Percentiles rank a stretch among this genome's conserved stretches.
These are phyloP conservation scores for Aurelia sp. DNA, from an alignment of 30 jellyfish, hydroid and myxozoan species.

Conservation along the genomic window DNA sequence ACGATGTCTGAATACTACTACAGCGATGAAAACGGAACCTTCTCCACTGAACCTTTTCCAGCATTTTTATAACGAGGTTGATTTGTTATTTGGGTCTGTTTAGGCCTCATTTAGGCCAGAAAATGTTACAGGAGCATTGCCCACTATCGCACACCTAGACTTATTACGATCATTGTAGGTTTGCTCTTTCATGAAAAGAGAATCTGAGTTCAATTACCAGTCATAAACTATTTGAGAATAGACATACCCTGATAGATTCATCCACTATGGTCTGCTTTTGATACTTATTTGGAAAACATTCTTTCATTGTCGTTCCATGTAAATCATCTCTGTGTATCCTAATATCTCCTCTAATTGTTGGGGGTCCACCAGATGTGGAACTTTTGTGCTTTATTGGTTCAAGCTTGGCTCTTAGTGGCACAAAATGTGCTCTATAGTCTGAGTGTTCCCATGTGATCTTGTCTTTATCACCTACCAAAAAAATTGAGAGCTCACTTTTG, in stretches of 20 bases:
- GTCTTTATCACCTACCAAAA: conserved; percentile 59
- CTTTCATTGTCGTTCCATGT: conserved; percentile 62
- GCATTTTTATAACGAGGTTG: too few species aligned
- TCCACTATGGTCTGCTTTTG: conserved; percentile 41
- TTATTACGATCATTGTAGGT: too few species aligned
- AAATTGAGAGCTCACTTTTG: neutral
- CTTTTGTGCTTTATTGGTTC: conserved; percentile 42
- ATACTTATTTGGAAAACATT: conserved; percentile 47
- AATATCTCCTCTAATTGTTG: conserved; percentile 65
- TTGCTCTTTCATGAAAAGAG: too few species aligned
- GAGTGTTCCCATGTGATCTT: conserved; percentile 70
- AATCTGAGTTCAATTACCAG: neutral
- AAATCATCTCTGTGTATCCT: conserved; percentile 41
- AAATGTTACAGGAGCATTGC: too few species aligned
- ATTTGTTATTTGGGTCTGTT: too few species aligned
- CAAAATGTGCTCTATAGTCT: conserved; percentile 60
- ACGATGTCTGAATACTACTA: too few species aligned
- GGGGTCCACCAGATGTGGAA: conserved; percentile 14
- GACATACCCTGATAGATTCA: conserved; percentile 55
- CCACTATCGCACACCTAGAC: too few species aligned
- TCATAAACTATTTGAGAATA: neutral
- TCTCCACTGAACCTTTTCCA: too few species aligned
- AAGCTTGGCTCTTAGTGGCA: conserved; percentile 27
- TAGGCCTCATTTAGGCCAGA: too few species aligned
- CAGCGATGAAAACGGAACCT: too few species aligned